Evolutionary conservation across 2,888 invertebrate species (phyloP), one percentile per base, ranked within the genome.

Genomic region (Lacanobia wlatinum): DNA sequence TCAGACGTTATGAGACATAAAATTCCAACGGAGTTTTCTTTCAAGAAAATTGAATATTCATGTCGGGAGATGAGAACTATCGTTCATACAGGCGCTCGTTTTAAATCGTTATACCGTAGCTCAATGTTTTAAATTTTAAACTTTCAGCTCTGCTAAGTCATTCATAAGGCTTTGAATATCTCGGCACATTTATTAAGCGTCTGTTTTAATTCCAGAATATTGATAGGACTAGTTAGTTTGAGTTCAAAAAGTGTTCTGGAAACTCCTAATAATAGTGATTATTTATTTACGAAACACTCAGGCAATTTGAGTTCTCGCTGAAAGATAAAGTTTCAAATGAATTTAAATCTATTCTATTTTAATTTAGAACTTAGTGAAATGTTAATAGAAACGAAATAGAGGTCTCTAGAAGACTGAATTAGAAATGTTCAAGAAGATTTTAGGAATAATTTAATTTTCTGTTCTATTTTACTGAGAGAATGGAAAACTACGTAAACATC

Each of bases 1-100:
- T 70, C 63, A 78, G 67, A 68, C 64, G 60, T 28, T 80, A 70
- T 67, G 53, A 78, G 78, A 85, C 85, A 86, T 85, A 87, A 90
- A 90, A 90, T 88, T 90, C 80, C 81, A 74, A 71, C 74, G 74
- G 82, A 88, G 86, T 87, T 90, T 92, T 90, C 89, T 89, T 90
- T 89, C 84, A 86, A 87, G 87, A 85, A 92, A 90, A 92, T 92
- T 92, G 91, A 92, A 93, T 92, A 92, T 92, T 91, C 91, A 92
- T 91, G 87, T 82, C 73, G 76, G 72, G 68, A 82, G 82, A 87
- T 84, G 81, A 84, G 77, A 79, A 78, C 84, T 84, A 89, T 89
- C 86, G 81, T 82, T 88, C 86, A 85, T 71, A 79, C 79, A 79
- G 70, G 80, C 73, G 76, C 82, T 61, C 74, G 74, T 77, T 79